phyloP scores from a whole-genome alignment of 2,113 vertebrate genomes.

The Corvus cornix region DNA sequence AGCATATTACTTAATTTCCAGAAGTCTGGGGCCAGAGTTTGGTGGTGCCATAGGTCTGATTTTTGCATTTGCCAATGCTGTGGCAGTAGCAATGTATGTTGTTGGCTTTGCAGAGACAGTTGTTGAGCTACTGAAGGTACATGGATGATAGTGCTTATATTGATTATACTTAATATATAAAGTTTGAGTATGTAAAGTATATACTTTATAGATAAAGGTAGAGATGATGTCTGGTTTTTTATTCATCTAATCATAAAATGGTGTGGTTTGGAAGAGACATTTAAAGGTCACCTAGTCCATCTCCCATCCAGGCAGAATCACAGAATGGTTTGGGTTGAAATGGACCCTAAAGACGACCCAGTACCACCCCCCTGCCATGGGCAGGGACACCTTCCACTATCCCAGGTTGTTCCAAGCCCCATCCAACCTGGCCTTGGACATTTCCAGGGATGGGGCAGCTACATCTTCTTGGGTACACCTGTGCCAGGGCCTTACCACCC shows the following conservation, averaged over 20 bases:
- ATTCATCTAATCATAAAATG: neutral
- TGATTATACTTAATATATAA: neutral
- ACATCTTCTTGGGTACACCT: neutral
- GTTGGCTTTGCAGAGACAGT: conserved; percentile 98
- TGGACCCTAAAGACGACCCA: neutral
- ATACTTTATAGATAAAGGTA: neutral
- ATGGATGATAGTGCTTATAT: neutral
- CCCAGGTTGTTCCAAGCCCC: accelerated
- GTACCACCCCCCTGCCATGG: neutral
- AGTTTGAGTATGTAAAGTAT: neutral
- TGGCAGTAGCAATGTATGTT: conserved; percentile 98
- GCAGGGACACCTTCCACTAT: neutral
- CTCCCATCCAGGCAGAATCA: neutral
- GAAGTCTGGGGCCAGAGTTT: conserved; percentile 96
- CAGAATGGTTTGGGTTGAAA: neutral
- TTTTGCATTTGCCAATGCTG: conserved; percentile 97
- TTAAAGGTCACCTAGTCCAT: neutral
- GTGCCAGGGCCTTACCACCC: neutral
- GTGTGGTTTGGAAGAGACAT: neutral
- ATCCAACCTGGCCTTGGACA: accelerated
- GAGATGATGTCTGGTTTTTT: neutral
- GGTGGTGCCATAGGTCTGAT: conserved; percentile 97
- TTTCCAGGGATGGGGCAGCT: neutral
- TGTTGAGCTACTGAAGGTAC: conserved; percentile 87
- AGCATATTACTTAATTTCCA: conserved; percentile 97